Evolutionary conservation across 2,888 invertebrate species (phyloP), one percentile per base, ranked within the genome.

Genomic region (Epinotia ramella): DNA sequence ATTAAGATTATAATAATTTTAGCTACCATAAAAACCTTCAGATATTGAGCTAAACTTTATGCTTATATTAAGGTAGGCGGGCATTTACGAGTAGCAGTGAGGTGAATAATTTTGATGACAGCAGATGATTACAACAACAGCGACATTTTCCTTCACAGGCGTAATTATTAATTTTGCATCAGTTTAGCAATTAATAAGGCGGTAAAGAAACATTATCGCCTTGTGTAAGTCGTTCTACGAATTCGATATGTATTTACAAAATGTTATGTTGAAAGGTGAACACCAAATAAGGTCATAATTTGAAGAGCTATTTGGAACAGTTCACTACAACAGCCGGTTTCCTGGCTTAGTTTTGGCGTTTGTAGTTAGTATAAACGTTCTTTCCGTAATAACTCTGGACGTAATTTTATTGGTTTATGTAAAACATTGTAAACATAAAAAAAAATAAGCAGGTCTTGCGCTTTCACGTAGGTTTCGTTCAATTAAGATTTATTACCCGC

Each of bases 401-500:
- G 46, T 44, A 69, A 69, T 69, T 60, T 68, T 69, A 69, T 46
- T 69, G 16, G 46, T 18, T 60, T 60, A 59, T 60, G 44, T 72
- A 56, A 56, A 56, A 53, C 28, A 9, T 33, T 20, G 53, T 53
- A n/a, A 4, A 40, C 2, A 56, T 33, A 12, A 40, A 20, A 64
- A 40, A 44, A n/a, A 56, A 6, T 57, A n/a, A 11, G 4, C 20
- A 20, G 44, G 56, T 53, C 56, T 53, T 68, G 16, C 16, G 59
- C 44, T 64, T 64, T 72, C 44, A 44, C 33, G 11, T 59, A 73
- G 12, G 65, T 46, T 73, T 53, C 59, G 59, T 73, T 65, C 76
- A 82, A 84, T 84, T 62, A 77, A 76, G 74, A 86, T 84, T 83
- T 82, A 84, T 82, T 81, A 81, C 67, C 77, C 57, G 59, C 81